Evolutionary conservation across 2,113 vertebrate genomes (phyloP), one percentile per base, ranked within the genome.

Genomic region (Erythrocercus mccallii): DNA sequence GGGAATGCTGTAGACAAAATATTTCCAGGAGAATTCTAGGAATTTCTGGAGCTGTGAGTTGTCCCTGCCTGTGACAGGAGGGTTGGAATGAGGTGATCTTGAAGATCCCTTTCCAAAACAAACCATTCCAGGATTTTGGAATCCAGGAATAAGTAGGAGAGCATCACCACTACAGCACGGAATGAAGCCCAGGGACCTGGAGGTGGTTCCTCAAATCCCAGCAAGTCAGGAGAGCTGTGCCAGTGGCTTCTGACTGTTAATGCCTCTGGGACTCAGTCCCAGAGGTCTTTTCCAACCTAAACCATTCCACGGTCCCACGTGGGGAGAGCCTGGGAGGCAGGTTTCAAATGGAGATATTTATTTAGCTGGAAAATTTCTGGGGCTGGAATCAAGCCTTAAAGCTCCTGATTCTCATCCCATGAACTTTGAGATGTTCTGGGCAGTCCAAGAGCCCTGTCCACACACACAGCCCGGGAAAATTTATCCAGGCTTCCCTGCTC

Each of bases 371-470:
- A 47, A 24, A 0, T 0, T 6, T 51, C 28, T 27, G 31, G 38
- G 40, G 18, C 4, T 44, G 47, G 42, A 53, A 66, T 3, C 11
- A 17, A 44, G 2, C 12, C 69, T 57, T 20, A 31, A 61, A 16
- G 17, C 9, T 48, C 7, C 35, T 21, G 9, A 27, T 20, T 48
- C 83, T 50, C 44, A 2, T 25, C n/a, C n/a, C 1, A 0, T 2
- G 4, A 11, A 1, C 23, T 69, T 86, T 56, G 33, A 50, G 66
- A 38, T 21, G 22, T 15, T 45, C 18, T 48, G 65, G 40, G 24
- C 8, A 47, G 15, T 24, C 21, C 19, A 8, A 24, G 45, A 60
- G 9, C 18, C 15, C 21, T 47, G 37, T 19, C 7, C 20, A 28
- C n/a, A n/a, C 15, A 15, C 22, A 58, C 3, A 15, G n/a, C 17